Evolutionary conservation across 2,113 vertebrate genomes (phyloP), one percentile per base, ranked within the genome.

Genomic region (Lycaon pictus): DNA sequence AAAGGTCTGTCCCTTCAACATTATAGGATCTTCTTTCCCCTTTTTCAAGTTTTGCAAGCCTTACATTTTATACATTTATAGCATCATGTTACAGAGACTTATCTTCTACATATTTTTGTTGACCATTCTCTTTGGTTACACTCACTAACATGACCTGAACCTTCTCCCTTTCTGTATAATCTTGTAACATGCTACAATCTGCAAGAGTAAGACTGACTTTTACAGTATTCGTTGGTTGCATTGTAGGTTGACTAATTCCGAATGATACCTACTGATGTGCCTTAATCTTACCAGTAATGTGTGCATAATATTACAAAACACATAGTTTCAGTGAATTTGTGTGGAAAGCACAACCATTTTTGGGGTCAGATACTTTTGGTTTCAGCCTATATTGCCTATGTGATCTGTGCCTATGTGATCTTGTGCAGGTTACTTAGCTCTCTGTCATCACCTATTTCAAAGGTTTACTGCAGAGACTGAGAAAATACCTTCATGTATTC

Each of bases 381-480:
- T 91, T 27, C 29, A 71, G 29, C 27, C 25, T 62, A 2, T 51
- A 37, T 20, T 80, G 69, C 1, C 15, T 35, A 7, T 71, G 25
- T 82, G 53, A 72, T 96, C 25, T 56, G 43, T 80, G 69, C 1
- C 15, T 35, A 7, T 71, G 25, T 82, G 53, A 72, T 96, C 25
- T 56, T 65, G 20, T 15, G 11, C 53, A 72, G 60, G 20, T 82
- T 71, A 83, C 2, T 85, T 63, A 53, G 1, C 11, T 94, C 23
- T 92, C 55, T 32, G 29, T 51, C 15, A 91, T 62, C 15, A 48
- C 13, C 1, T 92, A 63, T 62, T 95, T 93, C 53, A 86, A 95
- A 95, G 9, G 19, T 72, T 58, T 96, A n/a, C 43, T 96, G 85
- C 29, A 92, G 32, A 72, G 13, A 60, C 1, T 88, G 25, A 95